Evolutionary conservation across 2,113 vertebrate genomes (phyloP).

Genomic region (Triplophysa tibetana): DNA sequence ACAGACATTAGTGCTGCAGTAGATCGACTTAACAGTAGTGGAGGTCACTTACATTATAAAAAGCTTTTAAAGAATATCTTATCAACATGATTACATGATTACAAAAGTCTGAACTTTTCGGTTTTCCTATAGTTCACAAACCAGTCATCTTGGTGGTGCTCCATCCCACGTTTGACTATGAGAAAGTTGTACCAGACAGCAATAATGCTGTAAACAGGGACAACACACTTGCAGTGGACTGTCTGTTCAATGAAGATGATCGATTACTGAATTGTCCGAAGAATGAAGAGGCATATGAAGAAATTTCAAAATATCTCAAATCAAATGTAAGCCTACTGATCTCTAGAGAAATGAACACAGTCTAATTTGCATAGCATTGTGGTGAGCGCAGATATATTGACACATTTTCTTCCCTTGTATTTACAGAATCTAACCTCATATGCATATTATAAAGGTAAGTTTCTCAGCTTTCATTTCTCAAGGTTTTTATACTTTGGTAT

Average conservation of each 20-base stretch:
- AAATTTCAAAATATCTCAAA: not conserved
- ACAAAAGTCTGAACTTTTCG: not conserved
- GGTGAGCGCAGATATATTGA: too few relatives aligned
- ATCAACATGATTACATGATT: not conserved
- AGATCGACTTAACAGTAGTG: not conserved
- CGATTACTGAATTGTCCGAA: not conserved
- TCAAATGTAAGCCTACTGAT: not conserved
- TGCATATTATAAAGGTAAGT: too few relatives aligned
- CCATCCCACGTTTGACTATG: too few relatives aligned
- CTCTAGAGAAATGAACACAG: too few relatives aligned
- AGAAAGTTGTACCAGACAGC: too few relatives aligned
- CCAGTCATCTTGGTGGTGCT: not conserved
- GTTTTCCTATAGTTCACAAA: not conserved
- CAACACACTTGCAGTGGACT: conserved; percentile 33
- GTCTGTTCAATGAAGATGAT: conserved; percentile 29
- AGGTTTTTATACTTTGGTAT: not conserved
- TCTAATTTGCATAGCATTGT: too few relatives aligned
- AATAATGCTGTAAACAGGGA: not conserved
- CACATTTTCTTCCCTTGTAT: too few relatives aligned
- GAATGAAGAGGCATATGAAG: not conserved
- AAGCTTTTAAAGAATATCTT: not conserved
- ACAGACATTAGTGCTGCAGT: not conserved
- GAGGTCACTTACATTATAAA: not conserved
- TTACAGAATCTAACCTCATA: too few relatives aligned
- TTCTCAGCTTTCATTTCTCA: too few relatives aligned